These are phyloP conservation scores for Pseudococcus viburni DNA, from an alignment of 2,888 invertebrate genomes.

Conservation along the genomic window DNA sequence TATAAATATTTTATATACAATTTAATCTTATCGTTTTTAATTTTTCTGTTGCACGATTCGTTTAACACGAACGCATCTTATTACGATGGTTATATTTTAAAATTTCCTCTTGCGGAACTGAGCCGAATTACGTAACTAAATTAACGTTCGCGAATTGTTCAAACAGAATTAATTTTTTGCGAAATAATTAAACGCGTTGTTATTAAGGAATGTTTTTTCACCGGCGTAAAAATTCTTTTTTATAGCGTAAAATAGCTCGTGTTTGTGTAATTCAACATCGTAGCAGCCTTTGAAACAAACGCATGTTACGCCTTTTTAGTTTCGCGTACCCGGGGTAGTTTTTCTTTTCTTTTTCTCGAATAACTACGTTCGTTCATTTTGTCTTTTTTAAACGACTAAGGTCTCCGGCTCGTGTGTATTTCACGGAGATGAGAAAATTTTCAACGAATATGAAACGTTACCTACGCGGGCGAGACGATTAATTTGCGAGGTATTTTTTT, in stretches of 20 bases:
- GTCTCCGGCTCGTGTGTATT: neutral
- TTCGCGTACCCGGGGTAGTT: neutral
- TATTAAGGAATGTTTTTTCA: slow-evolving; percentile 33
- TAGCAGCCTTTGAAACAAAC: slow-evolving; percentile 31
- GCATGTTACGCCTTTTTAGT: slow-evolving; percentile 27
- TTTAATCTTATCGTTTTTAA: slow-evolving; percentile 22
- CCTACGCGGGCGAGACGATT: neutral
- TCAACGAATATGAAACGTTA: neutral
- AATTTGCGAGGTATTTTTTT: neutral
- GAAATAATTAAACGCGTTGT: slow-evolving; percentile 43
- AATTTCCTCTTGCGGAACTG: slow-evolving; percentile 40
- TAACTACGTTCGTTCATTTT: neutral
- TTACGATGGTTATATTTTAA: neutral
- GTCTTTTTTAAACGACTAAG: neutral
- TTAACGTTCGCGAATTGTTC: slow-evolving; percentile 49
- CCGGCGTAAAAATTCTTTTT: slow-evolving; percentile 41
- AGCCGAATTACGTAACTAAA: slow-evolving; percentile 28
- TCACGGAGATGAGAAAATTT: neutral
- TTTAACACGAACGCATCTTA: slow-evolving; percentile 35
- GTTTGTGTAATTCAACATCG: slow-evolving; percentile 22
- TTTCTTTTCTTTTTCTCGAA: neutral
- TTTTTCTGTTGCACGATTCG: slow-evolving; percentile 39
- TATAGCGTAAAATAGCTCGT: slow-evolving; percentile 40
- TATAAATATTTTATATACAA: neutral
- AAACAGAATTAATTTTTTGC: slow-evolving; percentile 52